A percentile compares a stretch with the other conserved stretches of the same genome.
Conservation (phyloP, 2,888 invertebrate species). For the Patella caerulea region DNA sequence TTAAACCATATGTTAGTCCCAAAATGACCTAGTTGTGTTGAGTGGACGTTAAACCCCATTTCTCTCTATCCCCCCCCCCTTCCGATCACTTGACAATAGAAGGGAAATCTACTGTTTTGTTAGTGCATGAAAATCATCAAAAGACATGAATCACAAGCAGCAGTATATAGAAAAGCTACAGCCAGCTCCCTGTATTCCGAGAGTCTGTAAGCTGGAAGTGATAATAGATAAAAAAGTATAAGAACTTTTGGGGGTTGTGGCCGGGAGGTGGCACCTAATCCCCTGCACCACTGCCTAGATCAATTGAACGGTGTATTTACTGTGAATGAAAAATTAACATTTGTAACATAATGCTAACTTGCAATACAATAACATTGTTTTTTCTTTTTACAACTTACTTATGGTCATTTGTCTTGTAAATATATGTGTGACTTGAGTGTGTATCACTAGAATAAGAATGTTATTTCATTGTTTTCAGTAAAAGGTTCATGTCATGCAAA, state of each 20-base stretch:
- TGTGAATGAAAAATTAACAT: too few species aligned
- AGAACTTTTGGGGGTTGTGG: too few species aligned
- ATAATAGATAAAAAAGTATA: neutral
- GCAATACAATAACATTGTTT: neutral
- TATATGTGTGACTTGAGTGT: neutral
- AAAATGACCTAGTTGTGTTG: too few species aligned
- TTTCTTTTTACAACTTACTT: neutral
- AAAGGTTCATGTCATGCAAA: slow-evolving; percentile 48
- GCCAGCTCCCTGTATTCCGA: neutral
- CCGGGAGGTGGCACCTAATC: too few species aligned
- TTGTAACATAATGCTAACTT: too few species aligned
- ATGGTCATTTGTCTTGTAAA: neutral
- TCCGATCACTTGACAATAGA: too few species aligned
- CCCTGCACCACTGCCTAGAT: too few species aligned
- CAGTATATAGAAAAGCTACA: neutral
- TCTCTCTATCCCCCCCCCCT: too few species aligned
- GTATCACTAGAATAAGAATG: neutral
- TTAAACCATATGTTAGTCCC: too few species aligned
- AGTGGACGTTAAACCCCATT: too few species aligned
- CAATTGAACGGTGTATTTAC: too few species aligned
- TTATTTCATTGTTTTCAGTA: slow-evolving; percentile 37
- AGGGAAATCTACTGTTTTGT: too few species aligned
- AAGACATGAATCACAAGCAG: neutral
- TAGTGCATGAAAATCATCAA: neutral
- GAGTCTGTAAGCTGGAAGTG: neutral